Conservation (phyloP, 2,113 vertebrate genomes). For the Cisticola juncidis region DNA sequence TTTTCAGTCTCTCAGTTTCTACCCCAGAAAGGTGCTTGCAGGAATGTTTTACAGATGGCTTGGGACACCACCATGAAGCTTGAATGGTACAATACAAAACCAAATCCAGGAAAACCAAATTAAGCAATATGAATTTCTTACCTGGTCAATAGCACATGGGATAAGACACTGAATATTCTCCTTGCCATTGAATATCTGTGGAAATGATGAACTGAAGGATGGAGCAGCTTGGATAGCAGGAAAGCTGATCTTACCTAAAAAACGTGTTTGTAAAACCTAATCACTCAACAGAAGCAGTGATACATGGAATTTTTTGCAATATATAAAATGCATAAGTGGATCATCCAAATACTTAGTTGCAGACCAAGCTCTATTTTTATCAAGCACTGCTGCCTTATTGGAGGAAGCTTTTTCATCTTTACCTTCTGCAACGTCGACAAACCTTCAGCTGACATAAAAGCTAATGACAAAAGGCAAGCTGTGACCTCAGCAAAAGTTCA, state of each 20-base stretch:
- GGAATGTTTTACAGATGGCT: not conserved
- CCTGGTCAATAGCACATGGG: constrained; percentile 97
- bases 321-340: not conserved
- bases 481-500: not conserved
- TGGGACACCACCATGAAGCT: accelerated
- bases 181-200: constrained; percentile 87
- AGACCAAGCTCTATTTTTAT: not conserved
- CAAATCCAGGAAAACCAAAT: not conserved
- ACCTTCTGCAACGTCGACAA: not conserved
- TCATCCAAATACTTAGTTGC: not conserved
- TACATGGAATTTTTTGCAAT: not conserved
- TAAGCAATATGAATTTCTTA: constrained; percentile 15
- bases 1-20: not conserved
- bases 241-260: constrained; percentile 95
- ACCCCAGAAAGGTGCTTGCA: not conserved
- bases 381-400: not conserved
- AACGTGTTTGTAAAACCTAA: not conserved
- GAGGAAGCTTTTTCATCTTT: not conserved
- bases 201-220: constrained; percentile 94
- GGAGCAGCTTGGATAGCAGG: constrained; percentile 96
- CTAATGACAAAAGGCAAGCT: not conserved
- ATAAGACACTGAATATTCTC: constrained; percentile 93
- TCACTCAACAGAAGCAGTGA: not conserved
- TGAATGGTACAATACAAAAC: not conserved
- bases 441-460: not conserved